Evolutionary conservation across 2,113 vertebrate genomes (phyloP), one percentile per base, ranked within the genome.

Genomic region (Aegypius monachus): DNA sequence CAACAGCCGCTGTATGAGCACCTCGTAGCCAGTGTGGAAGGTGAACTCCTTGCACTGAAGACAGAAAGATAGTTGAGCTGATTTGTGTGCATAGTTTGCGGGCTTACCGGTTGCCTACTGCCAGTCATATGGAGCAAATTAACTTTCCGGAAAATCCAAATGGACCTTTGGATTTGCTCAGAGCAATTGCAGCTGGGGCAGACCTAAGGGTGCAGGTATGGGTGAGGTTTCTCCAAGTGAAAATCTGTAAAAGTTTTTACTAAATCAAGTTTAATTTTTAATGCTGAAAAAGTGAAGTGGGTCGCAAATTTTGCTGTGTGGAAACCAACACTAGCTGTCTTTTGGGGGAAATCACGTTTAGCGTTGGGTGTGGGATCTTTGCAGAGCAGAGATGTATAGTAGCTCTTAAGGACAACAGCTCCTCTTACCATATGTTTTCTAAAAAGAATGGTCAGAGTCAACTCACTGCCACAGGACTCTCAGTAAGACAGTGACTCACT

Each of bases 41-140:
- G 98, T 98, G 93, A 99, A 99, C 55, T 99, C 99, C 68, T 92
- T 98, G 95, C 98, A 98, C 99, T 99, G 97, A 17, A 91, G 92
- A 13, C 63, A 96, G 20, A 90, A 77, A 93, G 71, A 74, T 9
- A n/a, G 23, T 31, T 63, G 23, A 73, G 72, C 31, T 67, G 9
- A n/a, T 34, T 56, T 40, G n/a, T 79, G 73, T 29, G 3, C 12
- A 7, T 9, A 34, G 36, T 58, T 52, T 43, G 9, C 34, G 47
- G 52, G 52, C 40, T 70, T 65, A 55, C 17, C 22, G 58, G 21
- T 16, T 2, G 0, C 25, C 34, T 50, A 5, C 21, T 55, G 38
- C 62, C 31, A 89, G 68, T 52, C 42, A 16, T 19, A 65, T 7
- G 34, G 55, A 74, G 36, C 19, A 82, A 61, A 50, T 21, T 10